Conservation (phyloP, 2,888 invertebrate genomes). For the Amiota communis region DNA sequence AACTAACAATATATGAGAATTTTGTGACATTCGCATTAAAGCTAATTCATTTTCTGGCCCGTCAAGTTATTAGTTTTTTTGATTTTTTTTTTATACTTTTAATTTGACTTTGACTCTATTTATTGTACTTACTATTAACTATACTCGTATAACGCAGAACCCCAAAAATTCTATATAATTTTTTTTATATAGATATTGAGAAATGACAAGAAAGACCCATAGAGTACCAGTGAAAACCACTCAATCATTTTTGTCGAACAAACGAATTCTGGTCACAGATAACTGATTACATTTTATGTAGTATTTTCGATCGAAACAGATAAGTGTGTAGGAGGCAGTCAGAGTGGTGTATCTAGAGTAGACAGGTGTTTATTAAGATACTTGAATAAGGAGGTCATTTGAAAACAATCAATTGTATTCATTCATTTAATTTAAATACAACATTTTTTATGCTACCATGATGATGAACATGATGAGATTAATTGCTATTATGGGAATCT, state of each 20-base stretch:
- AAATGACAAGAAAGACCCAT: slow-evolving; percentile 6
- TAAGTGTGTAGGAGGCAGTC: slow-evolving; percentile 38
- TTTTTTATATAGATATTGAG: background rate
- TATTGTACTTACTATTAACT: too few relatives aligned
- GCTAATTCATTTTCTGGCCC: slow-evolving; percentile 25
- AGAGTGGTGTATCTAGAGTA: background rate
- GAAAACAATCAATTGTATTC: too few relatives aligned
- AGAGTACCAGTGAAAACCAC: slow-evolving; percentile 57
- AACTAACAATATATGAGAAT: background rate
- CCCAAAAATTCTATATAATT: background rate
- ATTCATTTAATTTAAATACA: too few relatives aligned
- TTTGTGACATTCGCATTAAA: slow-evolving; percentile 11
- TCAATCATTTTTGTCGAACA: slow-evolving; percentile 58
- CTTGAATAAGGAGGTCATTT: too few relatives aligned
- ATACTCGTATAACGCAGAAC: background rate
- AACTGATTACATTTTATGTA: too few relatives aligned
- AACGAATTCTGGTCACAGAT: too few relatives aligned
- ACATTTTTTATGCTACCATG: too few relatives aligned
- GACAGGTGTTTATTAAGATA: background rate
- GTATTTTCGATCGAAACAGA: slow-evolving; percentile 62
- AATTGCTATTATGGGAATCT: too few relatives aligned
- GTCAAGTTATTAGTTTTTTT: background rate
- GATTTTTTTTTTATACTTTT: too few relatives aligned
- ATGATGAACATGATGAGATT: too few relatives aligned
- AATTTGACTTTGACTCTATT: too few relatives aligned